Evolutionary conservation across 2,888 invertebrate genomes (phyloP).

Genomic region (Polydrusus pterygomalis): DNA sequence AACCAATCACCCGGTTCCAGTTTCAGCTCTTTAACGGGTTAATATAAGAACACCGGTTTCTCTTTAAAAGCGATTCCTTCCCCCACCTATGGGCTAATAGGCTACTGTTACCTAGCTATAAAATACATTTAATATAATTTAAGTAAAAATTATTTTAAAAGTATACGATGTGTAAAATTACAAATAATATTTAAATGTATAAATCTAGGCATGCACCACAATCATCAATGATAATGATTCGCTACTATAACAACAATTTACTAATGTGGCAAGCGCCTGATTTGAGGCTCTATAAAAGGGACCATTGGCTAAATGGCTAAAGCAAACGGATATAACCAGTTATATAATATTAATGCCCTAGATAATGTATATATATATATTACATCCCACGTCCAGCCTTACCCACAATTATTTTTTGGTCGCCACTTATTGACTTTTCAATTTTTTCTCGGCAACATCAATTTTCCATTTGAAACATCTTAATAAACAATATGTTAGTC

Average conservation of each 20-base stretch:
- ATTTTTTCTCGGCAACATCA: constrained; percentile 6
- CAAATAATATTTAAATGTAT: neutral
- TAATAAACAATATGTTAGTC: no score
- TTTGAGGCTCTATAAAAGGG: constrained; percentile 43
- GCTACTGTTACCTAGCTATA: no score
- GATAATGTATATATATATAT: constrained; percentile 58
- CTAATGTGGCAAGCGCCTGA: constrained; percentile 24
- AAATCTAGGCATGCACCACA: constrained; percentile 7
- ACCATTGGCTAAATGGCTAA: constrained; percentile 46
- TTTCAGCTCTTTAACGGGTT: no score
- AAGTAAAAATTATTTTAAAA: no score
- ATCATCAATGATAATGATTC: constrained; percentile 10
- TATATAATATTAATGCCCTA: constrained; percentile 67
- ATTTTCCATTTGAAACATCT: no score
- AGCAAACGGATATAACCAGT: constrained; percentile 66
- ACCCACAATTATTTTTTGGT: constrained; percentile 19
- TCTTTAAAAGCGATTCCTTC: no score
- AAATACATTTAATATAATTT: no score
- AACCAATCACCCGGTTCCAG: no score
- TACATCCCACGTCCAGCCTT: constrained; percentile 40
- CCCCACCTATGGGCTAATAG: no score
- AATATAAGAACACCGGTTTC: no score
- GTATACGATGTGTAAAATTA: neutral
- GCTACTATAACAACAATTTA: constrained; percentile 21
- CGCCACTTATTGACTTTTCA: constrained; percentile 24